A percentile compares a stretch with the other conserved stretches of the same genome.
Conservation (phyloP, 2,797 vertebrate genomes). For the Chaetodon trifasciatus region DNA sequence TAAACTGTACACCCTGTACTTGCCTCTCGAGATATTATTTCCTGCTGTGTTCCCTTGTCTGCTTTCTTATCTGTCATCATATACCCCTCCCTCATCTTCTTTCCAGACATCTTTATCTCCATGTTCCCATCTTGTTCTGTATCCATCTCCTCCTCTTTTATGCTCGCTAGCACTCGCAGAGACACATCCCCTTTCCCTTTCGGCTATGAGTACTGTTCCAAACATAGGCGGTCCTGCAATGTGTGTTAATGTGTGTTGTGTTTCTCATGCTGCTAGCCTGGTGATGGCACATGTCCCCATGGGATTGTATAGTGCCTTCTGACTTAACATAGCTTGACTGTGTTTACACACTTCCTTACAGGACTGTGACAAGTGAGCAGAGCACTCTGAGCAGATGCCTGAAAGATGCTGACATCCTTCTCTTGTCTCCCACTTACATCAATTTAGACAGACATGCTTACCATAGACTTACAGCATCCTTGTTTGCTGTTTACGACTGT, state of each 20-base stretch:
- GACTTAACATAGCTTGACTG: slow-evolving; percentile 77
- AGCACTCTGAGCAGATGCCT: slow-evolving; percentile 62
- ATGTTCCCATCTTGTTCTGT: slow-evolving; percentile 72
- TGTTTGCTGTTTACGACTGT: slow-evolving; percentile 33
- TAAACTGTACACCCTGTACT: slow-evolving; percentile 27
- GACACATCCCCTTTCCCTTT: slow-evolving; percentile 48
- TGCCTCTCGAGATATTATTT: slow-evolving; percentile 37
- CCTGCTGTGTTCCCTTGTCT: slow-evolving; percentile 44
- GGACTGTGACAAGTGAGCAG: slow-evolving; percentile 72
- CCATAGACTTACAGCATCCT: slow-evolving; percentile 30
- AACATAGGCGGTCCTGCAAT: slow-evolving; percentile 56
- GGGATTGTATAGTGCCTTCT: slow-evolving; percentile 63
- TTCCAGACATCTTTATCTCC: slow-evolving; percentile 71
- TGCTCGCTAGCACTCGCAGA: slow-evolving; percentile 55
- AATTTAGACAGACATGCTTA: slow-evolving; percentile 62
- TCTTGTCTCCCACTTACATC: slow-evolving; percentile 65
- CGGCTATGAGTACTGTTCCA: slow-evolving; percentile 64
- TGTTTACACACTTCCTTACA: slow-evolving; percentile 74
- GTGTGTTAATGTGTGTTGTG: slow-evolving; percentile 41
- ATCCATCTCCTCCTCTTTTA: slow-evolving; percentile 71
- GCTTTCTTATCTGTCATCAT: slow-evolving; percentile 71
- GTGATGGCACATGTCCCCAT: slow-evolving; percentile 64
- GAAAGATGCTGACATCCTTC: slow-evolving; percentile 69
- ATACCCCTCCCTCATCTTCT: slow-evolving; percentile 57
- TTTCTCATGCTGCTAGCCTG: slow-evolving; percentile 54